Base-by-base conservation (phyloP, 2,113 vertebrate genomes). In the Laterallus jamaicensis region DNA sequence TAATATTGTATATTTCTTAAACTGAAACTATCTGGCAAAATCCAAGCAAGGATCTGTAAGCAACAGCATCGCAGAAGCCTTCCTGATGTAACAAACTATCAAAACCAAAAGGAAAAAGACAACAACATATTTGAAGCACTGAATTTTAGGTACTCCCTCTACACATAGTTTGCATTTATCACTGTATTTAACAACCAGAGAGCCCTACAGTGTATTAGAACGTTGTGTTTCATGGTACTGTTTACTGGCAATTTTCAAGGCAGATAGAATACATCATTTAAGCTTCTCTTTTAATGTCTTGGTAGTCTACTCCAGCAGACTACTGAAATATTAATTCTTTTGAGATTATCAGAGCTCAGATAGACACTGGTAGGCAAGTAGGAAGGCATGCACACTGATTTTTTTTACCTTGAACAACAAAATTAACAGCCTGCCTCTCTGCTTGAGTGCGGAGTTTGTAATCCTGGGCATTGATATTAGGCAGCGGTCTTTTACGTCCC, bases 371-470 rank as follows among this genome's bases (percentile, higher is more conserved):
- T 5, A 60, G 35, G 35, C 19, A 31, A 55, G 25, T 1, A 74
- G 68, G 76, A 58, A 82, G 60, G 60, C 4, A 24, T 18, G 19
- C 5, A 85, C 55, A 18, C 16, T 19, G 20, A 29, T 5, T 47
- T 49, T 68, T 67, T 70, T 86, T 98, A 99, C 99, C 99, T 98
- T 99, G 99, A 62, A 99, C 98, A 67, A 99, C 98, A 96, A 99
- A 99, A 98, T 99, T 99, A 88, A 99, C 98, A 2, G 99, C 99
- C 93, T 99, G 99, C 52, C 99, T 98, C 97, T 99, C 99, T 2
- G 99, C 99, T 94, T 99, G 99, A 73, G 98, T 98, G 86, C 98
- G 98, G 12, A 98, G 82, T 15, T 82, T 92, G 95, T 98, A 98
- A 92, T 99, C 97, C 25, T 87, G 60, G 3, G 98, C 97, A 3